phyloP scores from a whole-genome alignment of 1,140 invertebrate species.

The Pantala flavescens region DNA sequence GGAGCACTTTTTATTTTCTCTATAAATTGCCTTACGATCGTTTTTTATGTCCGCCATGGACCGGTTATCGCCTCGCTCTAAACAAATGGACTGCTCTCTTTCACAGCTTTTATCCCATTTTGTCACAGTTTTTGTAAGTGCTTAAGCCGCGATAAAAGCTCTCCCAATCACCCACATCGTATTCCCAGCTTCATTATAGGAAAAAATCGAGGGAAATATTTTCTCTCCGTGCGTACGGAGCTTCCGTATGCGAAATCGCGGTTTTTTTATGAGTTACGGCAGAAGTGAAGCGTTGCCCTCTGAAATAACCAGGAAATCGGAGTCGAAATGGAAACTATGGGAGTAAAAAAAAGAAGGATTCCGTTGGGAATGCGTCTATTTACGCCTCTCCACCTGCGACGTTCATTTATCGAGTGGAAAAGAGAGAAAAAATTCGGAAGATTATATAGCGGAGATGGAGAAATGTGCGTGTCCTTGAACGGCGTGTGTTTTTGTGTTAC shows the following conservation, averaged over 20 bases:
- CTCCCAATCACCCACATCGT: neutral
- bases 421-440: no score
- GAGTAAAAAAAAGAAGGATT: no score
- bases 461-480: no score
- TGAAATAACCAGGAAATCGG: neutral
- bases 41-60: neutral
- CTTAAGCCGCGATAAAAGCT: conserved; percentile 4
- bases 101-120: neutral
- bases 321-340: no score
- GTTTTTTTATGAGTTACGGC: neutral
- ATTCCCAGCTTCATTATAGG: neutral
- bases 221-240: neutral
- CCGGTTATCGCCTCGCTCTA: neutral
- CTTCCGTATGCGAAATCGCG: neutral
- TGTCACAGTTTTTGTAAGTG: neutral
- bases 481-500: no score
- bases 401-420: no score
- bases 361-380: no score
- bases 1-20: neutral
- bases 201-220: neutral
- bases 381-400: no score
- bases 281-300: neutral
- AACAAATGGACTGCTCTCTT: neutral
- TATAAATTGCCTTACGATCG: conserved; percentile 9
- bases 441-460: no score